Conservation (phyloP, 2,797 vertebrate species). For the Anabacerthia variegaticeps region DNA sequence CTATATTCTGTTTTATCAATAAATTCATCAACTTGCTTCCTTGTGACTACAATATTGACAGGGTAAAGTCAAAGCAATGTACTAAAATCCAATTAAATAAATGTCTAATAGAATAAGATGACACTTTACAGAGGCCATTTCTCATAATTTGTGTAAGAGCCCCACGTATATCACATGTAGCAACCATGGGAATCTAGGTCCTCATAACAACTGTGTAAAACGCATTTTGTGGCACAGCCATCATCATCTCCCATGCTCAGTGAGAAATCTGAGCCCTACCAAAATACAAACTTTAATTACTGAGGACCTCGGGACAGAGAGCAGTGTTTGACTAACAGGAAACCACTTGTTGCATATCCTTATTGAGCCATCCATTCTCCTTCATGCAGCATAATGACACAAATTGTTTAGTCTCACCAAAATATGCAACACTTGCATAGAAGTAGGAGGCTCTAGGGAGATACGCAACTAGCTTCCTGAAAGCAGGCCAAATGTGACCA, state of each 20-base stretch:
- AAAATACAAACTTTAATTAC: not conserved
- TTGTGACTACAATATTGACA: not conserved
- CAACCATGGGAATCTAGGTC: not conserved
- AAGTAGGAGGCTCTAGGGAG: not conserved
- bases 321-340: not conserved
- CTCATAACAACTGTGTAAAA: rapidly evolving
- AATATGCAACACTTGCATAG: not conserved
- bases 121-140: not conserved
- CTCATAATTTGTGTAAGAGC: not conserved
- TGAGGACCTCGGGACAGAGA: not conserved
- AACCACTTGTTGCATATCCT: not conserved
- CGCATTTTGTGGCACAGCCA: not conserved
- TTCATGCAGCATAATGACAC: rapidly evolving
- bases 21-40: not conserved
- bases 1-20: not conserved
- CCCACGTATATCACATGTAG: rapidly evolving
- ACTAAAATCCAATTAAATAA: not conserved
- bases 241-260: rapidly evolving
- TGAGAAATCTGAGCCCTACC: not conserved
- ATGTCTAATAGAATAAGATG: not conserved
- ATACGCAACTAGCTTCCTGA: not conserved
- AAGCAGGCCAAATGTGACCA: not conserved
- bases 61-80: not conserved
- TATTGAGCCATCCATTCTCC: not conserved
- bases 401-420: not conserved